Base-by-base conservation (phyloP, 2,888 invertebrate species). In the Megamerina dolium region DNA sequence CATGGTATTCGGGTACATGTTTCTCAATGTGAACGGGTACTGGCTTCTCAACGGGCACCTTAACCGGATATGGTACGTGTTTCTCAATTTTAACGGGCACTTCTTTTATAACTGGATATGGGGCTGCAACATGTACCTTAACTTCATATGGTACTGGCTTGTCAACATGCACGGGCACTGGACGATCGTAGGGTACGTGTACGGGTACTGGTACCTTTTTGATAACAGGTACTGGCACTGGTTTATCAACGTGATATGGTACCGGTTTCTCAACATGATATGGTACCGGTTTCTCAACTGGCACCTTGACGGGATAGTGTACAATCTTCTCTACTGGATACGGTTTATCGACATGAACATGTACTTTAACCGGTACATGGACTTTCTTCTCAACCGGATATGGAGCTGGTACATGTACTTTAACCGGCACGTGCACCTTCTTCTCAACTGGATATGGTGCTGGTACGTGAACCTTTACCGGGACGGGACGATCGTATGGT, bases 11-110 rank as follows among this genome's bases (percentile, higher is more conserved):
- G 0, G 84, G 80, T 26, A 84, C 81, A 51, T 81, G 81, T 63
- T 86, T 86, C 49, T 85, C 85, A 3, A 87, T 85, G 49, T 83
- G 82, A 13, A 83, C 82, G 6, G 84, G 83, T 5, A 85, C 77
- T 31, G 81, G 86, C 59, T 80, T 77, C 34, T 85, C 81, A 26
- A 79, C 75, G 36, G 73, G 76, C 33, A 83, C 78, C 65, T 84
- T 82, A 2, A 85, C 83, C 40, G 83, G 83, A 64, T 81, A 81
- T 32, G 82, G 83, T 33, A 82, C 81, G 37, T 75, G 73, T 67
- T 84, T 84, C 57, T 83, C 83, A 1, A 85, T 81, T 56, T 80
- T 70, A 60, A 75, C 75, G 31, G 81, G 80, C 12, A 82, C 74
- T 57, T 80, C 79, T 68, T 81, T 82, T 73, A 81, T 77, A 30